Percentiles rank a stretch among this genome's conserved stretches.
phyloP scores from a whole-genome alignment of 2,888 invertebrate species.

The Hypolimnas misippus region DNA sequence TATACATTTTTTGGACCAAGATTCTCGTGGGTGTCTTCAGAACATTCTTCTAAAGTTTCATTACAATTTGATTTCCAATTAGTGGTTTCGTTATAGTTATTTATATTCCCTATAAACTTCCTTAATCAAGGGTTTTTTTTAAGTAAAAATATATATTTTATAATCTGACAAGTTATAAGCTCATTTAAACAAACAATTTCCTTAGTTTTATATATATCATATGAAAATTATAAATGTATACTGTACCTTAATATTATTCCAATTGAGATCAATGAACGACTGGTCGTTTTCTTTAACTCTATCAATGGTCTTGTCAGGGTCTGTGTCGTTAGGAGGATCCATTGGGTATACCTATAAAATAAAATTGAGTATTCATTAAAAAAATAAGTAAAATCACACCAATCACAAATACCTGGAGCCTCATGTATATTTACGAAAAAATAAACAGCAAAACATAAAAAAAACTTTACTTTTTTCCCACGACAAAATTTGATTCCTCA shows the following conservation, averaged over 20 bases:
- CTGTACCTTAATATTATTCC: slow-evolving; percentile 99
- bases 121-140: too few species aligned
- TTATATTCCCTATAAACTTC: neutral
- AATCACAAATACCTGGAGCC: too few species aligned
- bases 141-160: too few species aligned
- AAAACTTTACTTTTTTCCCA: too few species aligned
- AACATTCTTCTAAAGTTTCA: neutral
- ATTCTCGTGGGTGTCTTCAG: too few species aligned
- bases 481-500: too few species aligned
- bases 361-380: neutral
- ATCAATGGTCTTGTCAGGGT: slow-evolving; percentile 96
- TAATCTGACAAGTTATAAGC: too few species aligned
- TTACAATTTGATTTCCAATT: neutral
- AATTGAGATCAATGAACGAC: slow-evolving; percentile 95
- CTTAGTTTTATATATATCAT: too few species aligned
- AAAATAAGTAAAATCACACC: neutral
- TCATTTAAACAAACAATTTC: too few species aligned
- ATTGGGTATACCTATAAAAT: slow-evolving; percentile 88
- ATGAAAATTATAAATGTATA: neutral
- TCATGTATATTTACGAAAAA: too few species aligned
- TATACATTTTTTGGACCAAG: too few species aligned
- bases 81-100: neutral
- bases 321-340: slow-evolving; percentile 98
- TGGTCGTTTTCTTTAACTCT: slow-evolving; percentile 95
- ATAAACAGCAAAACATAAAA: too few species aligned